These are phyloP conservation scores for Papilio aristodemus DNA, from an alignment of 1,140 invertebrate species.

Conservation along the genomic window DNA sequence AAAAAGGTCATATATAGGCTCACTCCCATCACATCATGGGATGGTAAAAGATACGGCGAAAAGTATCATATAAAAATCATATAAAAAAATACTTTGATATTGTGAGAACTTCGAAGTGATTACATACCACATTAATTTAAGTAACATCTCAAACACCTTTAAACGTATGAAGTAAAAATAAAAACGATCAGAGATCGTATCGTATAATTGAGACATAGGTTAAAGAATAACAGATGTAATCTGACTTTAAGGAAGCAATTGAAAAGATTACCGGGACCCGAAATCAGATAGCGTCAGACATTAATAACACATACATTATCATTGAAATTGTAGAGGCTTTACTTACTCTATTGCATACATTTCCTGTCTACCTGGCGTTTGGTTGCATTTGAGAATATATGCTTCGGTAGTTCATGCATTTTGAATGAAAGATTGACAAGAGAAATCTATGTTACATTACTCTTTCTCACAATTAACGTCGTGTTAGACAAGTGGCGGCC, in stretches of 20 bases:
- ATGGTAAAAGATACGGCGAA: too few relatives aligned
- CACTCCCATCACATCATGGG: too few relatives aligned
- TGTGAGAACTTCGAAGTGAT: neutral
- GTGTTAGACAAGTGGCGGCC: too few relatives aligned
- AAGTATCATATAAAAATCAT: too few relatives aligned
- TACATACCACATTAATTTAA: neutral
- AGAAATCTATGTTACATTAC: neutral
- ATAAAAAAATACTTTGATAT: too few relatives aligned
- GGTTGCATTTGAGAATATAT: neutral
- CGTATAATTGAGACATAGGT: conserved; percentile 16
- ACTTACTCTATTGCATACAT: neutral
- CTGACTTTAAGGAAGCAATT: neutral
- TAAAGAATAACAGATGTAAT: conserved; percentile 14
- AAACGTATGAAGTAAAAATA: neutral
- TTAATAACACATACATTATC: conserved; percentile 11
- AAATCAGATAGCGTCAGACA: conserved; percentile 6
- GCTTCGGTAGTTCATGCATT: neutral
- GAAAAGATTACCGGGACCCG: conserved; percentile 4
- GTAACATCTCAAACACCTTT: neutral
- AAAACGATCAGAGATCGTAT: neutral
- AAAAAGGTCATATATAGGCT: too few relatives aligned
- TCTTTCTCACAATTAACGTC: neutral
- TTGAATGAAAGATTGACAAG: conserved; percentile 8
- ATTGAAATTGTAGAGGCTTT: neutral
- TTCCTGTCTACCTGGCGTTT: neutral